phyloP scores from a whole-genome alignment of 2,888 invertebrate species.

The Cheilosia variabilis region DNA sequence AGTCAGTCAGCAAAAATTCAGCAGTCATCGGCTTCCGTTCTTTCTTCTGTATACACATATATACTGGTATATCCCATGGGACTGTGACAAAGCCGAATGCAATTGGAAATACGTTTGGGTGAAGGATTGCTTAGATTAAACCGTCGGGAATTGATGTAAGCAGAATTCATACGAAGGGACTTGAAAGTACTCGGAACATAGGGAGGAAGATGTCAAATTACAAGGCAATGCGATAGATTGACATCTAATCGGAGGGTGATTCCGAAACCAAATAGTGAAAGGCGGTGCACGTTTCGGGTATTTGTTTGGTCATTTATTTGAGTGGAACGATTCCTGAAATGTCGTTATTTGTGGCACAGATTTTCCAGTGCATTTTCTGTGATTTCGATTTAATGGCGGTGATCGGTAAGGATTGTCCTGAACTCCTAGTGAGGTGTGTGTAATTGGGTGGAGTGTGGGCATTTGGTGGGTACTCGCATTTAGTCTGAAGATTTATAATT shows the following conservation, averaged over 20 bases:
- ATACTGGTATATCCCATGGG: not conserved
- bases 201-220: constrained; percentile 38
- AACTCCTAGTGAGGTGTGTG: not conserved
- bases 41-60: not conserved
- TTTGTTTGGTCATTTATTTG: constrained; percentile 69
- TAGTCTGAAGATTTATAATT: not conserved
- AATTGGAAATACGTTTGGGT: constrained; percentile 66
- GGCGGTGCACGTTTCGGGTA: constrained; percentile 56
- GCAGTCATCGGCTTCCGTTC: constrained; percentile 43
- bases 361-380: constrained; percentile 7
- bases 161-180: constrained; percentile 42
- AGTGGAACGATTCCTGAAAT: constrained; percentile 33
- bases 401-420: not conserved
- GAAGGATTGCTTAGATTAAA: constrained; percentile 64
- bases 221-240: constrained; percentile 64
- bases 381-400: constrained; percentile 7
- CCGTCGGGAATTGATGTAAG: constrained; percentile 51
- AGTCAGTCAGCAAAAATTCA: constrained; percentile 37
- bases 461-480: not conserved
- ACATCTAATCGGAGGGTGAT: constrained; percentile 70
- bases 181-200: too few species aligned
- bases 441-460: too few species aligned
- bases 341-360: constrained; percentile 1
- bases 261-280: constrained; percentile 47
- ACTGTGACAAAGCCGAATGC: constrained; percentile 69